Evolutionary conservation across 2,797 vertebrate genomes (phyloP).

Genomic region (Sphenopsis melanotis): DNA sequence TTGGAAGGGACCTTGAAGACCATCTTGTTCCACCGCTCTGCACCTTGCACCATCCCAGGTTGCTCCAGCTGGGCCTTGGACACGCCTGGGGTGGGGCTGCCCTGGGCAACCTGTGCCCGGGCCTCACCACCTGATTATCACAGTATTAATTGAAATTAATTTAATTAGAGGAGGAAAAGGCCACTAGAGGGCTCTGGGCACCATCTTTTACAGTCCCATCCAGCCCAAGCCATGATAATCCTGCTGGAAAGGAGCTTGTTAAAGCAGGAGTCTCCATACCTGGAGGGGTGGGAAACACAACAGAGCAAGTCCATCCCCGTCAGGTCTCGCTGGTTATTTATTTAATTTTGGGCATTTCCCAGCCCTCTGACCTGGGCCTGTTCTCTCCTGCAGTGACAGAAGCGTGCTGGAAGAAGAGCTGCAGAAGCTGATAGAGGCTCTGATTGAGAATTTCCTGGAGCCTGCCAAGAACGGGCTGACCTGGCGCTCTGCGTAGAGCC

Average conservation of each 20-base stretch:
- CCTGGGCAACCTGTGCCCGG: not conserved
- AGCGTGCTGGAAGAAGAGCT: slow-evolving; percentile 82
- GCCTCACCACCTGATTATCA: not conserved
- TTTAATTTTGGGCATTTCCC: not conserved
- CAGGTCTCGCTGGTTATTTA: rapidly evolving
- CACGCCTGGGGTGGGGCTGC: not conserved
- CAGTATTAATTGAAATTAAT: not conserved
- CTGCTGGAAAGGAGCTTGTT: not conserved
- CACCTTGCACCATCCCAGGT: too few relatives aligned
- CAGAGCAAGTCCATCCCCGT: not conserved
- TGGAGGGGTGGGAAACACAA: rapidly evolving
- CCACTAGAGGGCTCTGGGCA: not conserved
- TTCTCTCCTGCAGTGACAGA: slow-evolving; percentile 74
- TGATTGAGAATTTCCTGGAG: slow-evolving; percentile 88
- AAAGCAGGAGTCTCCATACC: not conserved
- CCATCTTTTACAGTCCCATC: not conserved
- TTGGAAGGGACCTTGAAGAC: not conserved
- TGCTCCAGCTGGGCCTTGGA: not conserved
- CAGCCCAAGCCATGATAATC: not conserved
- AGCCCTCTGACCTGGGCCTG: not conserved
- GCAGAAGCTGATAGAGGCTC: slow-evolving; percentile 73
- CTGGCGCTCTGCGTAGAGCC: slow-evolving; percentile 76
- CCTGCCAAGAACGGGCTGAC: slow-evolving; percentile 87
- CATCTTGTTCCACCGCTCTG: not conserved
- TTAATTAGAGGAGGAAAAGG: not conserved